Conservation (phyloP, 1,140 invertebrate species). For the Cyclina sinensis region DNA sequence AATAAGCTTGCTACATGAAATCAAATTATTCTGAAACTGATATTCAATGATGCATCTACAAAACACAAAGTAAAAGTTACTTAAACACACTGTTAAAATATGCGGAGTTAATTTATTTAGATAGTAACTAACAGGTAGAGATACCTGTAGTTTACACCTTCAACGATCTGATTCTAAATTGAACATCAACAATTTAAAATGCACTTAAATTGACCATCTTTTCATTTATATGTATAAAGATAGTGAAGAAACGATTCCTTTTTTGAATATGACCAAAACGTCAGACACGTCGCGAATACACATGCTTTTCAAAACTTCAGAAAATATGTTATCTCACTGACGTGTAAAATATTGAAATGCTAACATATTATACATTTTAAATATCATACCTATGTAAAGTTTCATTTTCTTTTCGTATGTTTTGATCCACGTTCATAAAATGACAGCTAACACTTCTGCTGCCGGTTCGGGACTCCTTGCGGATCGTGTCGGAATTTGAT, state of each 20-base stretch:
- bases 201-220: not conserved
- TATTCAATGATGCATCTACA: no score
- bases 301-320: not conserved
- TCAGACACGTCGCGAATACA: slow-evolving; percentile 5
- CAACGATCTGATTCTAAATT: not conserved
- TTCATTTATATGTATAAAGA: no score
- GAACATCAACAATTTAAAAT: not conserved
- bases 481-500: slow-evolving; percentile 16
- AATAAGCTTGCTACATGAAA: no score
- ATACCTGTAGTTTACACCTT: not conserved
- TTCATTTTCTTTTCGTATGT: not conserved
- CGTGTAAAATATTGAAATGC: not conserved
- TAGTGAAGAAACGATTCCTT: no score
- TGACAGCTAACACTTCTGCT: not conserved
- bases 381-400: not conserved
- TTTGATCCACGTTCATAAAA: not conserved
- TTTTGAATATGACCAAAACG: not conserved
- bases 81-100: not conserved
- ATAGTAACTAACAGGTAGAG: not conserved
- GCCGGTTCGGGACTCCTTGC: not conserved
- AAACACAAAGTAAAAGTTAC: no score
- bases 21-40: no score
- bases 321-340: not conserved
- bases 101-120: not conserved
- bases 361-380: not conserved